phyloP scores from a whole-genome alignment of 1,140 invertebrate species.

The Sminthurides bifidus region DNA sequence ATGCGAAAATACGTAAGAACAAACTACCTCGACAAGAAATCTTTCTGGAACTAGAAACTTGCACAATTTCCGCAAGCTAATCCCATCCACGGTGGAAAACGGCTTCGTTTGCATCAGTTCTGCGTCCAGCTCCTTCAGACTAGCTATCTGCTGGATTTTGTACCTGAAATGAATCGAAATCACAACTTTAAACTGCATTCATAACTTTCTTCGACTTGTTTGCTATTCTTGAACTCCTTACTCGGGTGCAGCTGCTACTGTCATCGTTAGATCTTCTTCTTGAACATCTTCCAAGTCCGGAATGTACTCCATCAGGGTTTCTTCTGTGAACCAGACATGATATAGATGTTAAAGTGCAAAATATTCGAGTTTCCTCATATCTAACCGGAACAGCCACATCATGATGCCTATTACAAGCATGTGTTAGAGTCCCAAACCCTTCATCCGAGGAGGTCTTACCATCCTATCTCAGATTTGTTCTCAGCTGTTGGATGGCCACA shows the following conservation, averaged over 20 bases:
- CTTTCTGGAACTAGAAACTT: slow-evolving; percentile 28
- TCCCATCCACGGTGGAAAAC: slow-evolving; percentile 24
- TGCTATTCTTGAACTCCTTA: slow-evolving; percentile 9
- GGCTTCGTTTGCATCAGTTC: slow-evolving; percentile 23
- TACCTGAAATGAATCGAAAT: slow-evolving; percentile 14
- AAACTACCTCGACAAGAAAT: slow-evolving; percentile 12
- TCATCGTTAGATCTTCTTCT: slow-evolving; percentile 25
- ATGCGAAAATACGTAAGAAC: neutral
- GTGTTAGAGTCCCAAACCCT: no score
- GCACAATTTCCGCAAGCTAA: slow-evolving; percentile 20
- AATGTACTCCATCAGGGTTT: slow-evolving; percentile 19
- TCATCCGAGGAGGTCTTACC: no score
- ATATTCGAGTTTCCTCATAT: neutral
- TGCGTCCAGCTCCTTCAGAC: slow-evolving; percentile 27
- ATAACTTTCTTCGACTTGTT: no score
- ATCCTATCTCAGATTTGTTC: no score
- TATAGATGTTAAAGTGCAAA: neutral
- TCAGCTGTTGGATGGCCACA: no score
- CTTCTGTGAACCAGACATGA: slow-evolving; percentile 5
- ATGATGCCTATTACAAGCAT: neutral
- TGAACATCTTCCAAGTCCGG: slow-evolving; percentile 28
- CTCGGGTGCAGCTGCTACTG: slow-evolving; percentile 25
- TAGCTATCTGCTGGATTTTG: slow-evolving; percentile 25
- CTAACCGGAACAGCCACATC: neutral
- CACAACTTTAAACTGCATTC: neutral